A percentile compares a stretch with the other conserved stretches of the same genome.
phyloP scores from a whole-genome alignment of 2,888 invertebrate genomes.

The Seira ritae region DNA sequence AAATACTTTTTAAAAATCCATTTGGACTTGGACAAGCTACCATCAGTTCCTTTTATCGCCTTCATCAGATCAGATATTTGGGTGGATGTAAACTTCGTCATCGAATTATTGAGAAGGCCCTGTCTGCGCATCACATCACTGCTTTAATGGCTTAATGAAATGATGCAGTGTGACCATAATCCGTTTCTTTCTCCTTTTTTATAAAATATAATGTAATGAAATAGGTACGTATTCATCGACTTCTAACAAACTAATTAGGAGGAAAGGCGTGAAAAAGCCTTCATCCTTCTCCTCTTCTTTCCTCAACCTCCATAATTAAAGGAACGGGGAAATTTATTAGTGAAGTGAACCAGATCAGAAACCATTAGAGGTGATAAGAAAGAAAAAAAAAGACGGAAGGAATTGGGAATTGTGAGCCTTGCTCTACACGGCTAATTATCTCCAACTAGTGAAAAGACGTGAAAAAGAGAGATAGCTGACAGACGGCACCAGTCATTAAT shows the following conservation, averaged over 20 bases:
- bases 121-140: background rate
- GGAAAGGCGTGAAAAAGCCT: conserved; percentile 22
- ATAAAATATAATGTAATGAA: background rate
- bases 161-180: background rate
- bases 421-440: conserved; percentile 67
- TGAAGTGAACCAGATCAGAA: conserved; percentile 65
- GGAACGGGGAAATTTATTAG: conserved; percentile 68
- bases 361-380: conserved; percentile 66
- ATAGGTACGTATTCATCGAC: background rate
- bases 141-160: background rate
- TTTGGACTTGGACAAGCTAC: too few species aligned
- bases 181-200: background rate
- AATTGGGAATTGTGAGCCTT: conserved; percentile 44
- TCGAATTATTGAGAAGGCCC: background rate
- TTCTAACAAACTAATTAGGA: background rate
- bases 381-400: conserved; percentile 24
- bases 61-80: too few species aligned
- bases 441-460: conserved; percentile 28
- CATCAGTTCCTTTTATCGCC: too few species aligned
- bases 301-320: conserved; percentile 62
- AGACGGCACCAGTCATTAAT: conserved; percentile 49
- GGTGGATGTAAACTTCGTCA: too few species aligned
- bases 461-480: conserved; percentile 70
- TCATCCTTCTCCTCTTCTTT: background rate
- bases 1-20: too few species aligned